phyloP scores from a whole-genome alignment of 53 echinoderm and acorn worm species.

The Hippasteria phrygiana region DNA sequence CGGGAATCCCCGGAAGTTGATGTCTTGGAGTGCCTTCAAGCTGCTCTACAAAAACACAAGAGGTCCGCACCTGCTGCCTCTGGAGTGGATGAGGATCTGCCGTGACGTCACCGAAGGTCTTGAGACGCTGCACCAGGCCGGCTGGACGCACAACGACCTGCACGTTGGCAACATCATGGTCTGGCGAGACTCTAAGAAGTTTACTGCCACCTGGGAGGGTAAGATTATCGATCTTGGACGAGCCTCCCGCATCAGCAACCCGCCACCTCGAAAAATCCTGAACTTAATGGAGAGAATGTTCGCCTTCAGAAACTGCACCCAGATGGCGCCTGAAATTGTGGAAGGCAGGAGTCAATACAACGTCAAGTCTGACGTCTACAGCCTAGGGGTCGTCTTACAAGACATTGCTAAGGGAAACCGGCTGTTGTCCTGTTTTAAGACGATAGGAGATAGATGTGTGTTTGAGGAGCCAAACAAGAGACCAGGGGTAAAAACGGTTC shows the following conservation, averaged over 20 bases:
- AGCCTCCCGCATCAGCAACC: constrained; percentile 20
- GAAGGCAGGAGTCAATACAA: constrained; percentile 35
- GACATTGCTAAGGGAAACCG: constrained; percentile 41
- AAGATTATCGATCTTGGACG: constrained; percentile 44
- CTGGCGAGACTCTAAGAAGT: constrained; percentile 24
- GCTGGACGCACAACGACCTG: constrained; percentile 61
- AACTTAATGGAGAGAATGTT: neutral
- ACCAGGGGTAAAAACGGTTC: constrained; percentile 16
- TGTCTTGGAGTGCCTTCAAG: constrained; percentile 16
- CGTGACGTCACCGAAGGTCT: constrained; percentile 51
- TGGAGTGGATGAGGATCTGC: constrained; percentile 49
- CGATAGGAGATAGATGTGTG: constrained; percentile 29
- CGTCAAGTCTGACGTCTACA: constrained; percentile 52
- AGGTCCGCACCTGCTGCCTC: constrained; percentile 29
- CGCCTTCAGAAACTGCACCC: constrained; percentile 33
- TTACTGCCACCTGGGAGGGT: constrained; percentile 34
- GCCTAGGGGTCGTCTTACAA: constrained; percentile 20
- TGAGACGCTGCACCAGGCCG: neutral
- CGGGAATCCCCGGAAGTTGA: constrained; percentile 10
- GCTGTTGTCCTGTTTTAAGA: constrained; percentile 15
- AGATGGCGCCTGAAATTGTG: constrained; percentile 57
- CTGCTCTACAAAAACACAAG: constrained; percentile 7
- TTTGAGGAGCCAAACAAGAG: constrained; percentile 24
- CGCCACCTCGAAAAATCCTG: constrained; percentile 34
- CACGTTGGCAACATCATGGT: constrained; percentile 51